Conservation (phyloP, 2,888 invertebrate genomes). For the Dicyrtomina minuta region DNA sequence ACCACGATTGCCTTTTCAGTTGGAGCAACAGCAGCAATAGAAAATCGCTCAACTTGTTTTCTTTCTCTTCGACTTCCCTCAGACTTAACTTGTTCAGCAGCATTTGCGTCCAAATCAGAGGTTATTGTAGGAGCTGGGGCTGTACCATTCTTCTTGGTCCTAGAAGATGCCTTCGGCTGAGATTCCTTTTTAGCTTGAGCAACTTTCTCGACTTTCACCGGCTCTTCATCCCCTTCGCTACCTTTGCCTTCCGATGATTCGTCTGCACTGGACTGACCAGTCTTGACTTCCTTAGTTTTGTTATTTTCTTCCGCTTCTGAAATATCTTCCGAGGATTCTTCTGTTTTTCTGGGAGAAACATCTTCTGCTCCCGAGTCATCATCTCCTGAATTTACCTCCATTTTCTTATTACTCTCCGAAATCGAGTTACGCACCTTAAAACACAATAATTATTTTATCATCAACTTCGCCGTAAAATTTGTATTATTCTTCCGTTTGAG, state of each 20-base stretch:
- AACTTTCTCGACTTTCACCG: not conserved
- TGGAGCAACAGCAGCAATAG: not conserved
- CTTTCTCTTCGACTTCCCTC: slow-evolving; percentile 8
- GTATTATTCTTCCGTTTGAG: too few relatives aligned
- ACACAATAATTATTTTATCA: too few relatives aligned
- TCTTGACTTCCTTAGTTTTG: not conserved
- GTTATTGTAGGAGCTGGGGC: not conserved
- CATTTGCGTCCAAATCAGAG: not conserved
- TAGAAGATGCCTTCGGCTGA: not conserved
- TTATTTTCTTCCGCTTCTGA: not conserved
- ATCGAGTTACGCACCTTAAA: too few relatives aligned
- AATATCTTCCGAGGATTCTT: not conserved
- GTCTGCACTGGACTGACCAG: not conserved
- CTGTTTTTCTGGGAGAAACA: not conserved
- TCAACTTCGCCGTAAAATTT: too few relatives aligned
- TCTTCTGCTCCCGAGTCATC: not conserved
- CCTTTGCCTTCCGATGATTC: not conserved
- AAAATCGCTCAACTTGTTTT: slow-evolving; percentile 12
- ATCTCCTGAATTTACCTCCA: not conserved
- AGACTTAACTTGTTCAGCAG: slow-evolving; percentile 9
- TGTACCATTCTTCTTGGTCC: not conserved
- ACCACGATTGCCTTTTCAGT: not conserved
- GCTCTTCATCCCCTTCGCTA: not conserved
- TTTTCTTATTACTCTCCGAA: too few relatives aligned
- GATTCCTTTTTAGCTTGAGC: not conserved